A percentile compares a stretch with the other conserved stretches of the same genome.
Conservation (phyloP, 1,140 invertebrate genomes). For the Drosophila melanogaster region Release_6_plus_ISO1_MT NT_033777.3:21906501-21907000, state of each 20-base stretch:
- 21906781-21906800: conserved; percentile 62
- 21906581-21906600: conserved; percentile 17
- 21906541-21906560: conserved; percentile 7
- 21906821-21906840: conserved; percentile 72
- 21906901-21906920: conserved; percentile 52
- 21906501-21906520: conserved; percentile 80
- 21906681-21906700: conserved; percentile 77
- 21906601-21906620: conserved; percentile 54
- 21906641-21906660: conserved; percentile 60
- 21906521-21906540: conserved; percentile 71
- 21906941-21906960: conserved; percentile 40
- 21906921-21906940: conserved; percentile 56
- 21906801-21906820: conserved; percentile 49
- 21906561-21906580: conserved; percentile 38
- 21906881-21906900: conserved; percentile 77
- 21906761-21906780: conserved; percentile 50
- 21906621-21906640: conserved; percentile 82
- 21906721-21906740: conserved; percentile 40
- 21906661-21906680: conserved; percentile 80
- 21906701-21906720: conserved; percentile 50
- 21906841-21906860: conserved; percentile 84
- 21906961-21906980: conserved; percentile 43
- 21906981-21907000: not conserved
- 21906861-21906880: conserved; percentile 84
- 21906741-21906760: conserved; percentile 46